Percentiles rank a stretch among this genome's conserved stretches.
These are phyloP conservation scores for Netelia inedita DNA, from an alignment of 2,888 invertebrate genomes.

Conservation along the genomic window DNA sequence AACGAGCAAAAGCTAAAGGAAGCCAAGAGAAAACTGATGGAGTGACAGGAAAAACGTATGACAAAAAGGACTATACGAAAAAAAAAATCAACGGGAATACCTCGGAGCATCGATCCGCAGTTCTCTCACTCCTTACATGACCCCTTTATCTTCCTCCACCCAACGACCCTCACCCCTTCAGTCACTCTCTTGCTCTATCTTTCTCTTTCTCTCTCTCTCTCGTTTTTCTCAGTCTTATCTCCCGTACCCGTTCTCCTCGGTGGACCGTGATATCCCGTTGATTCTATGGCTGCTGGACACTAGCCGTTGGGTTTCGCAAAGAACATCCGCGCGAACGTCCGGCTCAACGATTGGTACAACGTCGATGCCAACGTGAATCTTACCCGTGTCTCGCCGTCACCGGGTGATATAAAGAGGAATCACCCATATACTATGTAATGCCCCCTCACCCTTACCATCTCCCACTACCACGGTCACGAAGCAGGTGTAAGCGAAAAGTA, in stretches of 20 bases:
- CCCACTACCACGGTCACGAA: too few relatives aligned
- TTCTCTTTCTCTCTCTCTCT: slow-evolving; percentile 1
- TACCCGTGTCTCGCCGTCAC: slow-evolving; percentile 39
- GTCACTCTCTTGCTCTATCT: background rate
- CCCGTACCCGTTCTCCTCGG: background rate
- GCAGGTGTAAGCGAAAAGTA: slow-evolving; percentile 37
- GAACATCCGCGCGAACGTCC: slow-evolving; percentile 2
- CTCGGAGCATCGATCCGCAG: slow-evolving; percentile 40
- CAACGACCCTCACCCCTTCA: too few relatives aligned
- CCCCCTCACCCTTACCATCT: background rate
- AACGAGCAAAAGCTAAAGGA: background rate
- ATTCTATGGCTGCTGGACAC: slow-evolving; percentile 31
- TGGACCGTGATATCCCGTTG: slow-evolving; percentile 30
- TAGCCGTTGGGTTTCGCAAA: slow-evolving; percentile 5
- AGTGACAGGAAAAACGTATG: background rate
- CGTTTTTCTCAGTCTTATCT: background rate
- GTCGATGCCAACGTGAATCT: slow-evolving; percentile 31
- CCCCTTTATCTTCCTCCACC: background rate
- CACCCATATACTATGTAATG: slow-evolving; percentile 55
- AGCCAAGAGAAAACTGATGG: slow-evolving; percentile 2
- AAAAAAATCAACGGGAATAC: slow-evolving; percentile 19
- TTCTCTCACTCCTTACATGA: background rate
- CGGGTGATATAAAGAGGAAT: slow-evolving; percentile 61
- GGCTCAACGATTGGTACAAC: slow-evolving; percentile 18
- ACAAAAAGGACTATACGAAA: background rate